Base-by-base conservation (phyloP, 2,888 invertebrate species). In the Amphiduros pacificus region DNA sequence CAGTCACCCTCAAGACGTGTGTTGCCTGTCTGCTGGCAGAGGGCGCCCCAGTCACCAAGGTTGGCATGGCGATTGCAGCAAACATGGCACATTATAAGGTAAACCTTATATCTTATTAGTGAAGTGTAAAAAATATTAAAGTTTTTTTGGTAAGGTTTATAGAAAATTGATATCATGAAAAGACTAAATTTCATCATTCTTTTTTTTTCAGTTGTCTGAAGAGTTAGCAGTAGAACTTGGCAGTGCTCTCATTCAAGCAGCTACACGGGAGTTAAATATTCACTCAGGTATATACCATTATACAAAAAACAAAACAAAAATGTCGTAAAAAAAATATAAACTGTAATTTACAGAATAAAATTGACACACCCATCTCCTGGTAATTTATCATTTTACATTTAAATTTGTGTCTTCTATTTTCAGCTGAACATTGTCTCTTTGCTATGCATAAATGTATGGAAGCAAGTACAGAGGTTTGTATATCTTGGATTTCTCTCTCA, bases 381-480 rank as follows among this genome's bases (percentile, higher is more conserved):
- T n/a, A n/a, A n/a, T n/a, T n/a, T n/a, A n/a, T n/a, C n/a, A n/a
- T n/a, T n/a, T n/a, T n/a, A n/a, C n/a, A n/a, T n/a, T n/a, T n/a
- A n/a, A n/a, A n/a, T n/a, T n/a, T n/a, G n/a, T n/a, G n/a, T n/a
- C n/a, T n/a, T n/a, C n/a, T n/a, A n/a, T n/a, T n/a, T n/a, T n/a
- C n/a, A n/a, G n/a, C n/a, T n/a, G 44, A 44, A n/a, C n/a, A 22
- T n/a, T 50, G 51, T 24, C 36, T 58, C 31, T 22, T 27, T 1
- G 31, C 58, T 1, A 49, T 58, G 1, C 17, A 50, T 28, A 22
- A 20, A 9, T 58, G 58, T 51, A 50, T 58, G 49, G 27, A 58
- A 31, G 24, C 50, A 14, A 58, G 58, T 41, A 14, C 58, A 1
- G 58, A 59, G 41, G 59, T 59, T 20, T 44, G 44, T 11, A 44